phyloP scores from a whole-genome alignment of 1,140 invertebrate species.

The Drosophila novamexicana region DNA sequence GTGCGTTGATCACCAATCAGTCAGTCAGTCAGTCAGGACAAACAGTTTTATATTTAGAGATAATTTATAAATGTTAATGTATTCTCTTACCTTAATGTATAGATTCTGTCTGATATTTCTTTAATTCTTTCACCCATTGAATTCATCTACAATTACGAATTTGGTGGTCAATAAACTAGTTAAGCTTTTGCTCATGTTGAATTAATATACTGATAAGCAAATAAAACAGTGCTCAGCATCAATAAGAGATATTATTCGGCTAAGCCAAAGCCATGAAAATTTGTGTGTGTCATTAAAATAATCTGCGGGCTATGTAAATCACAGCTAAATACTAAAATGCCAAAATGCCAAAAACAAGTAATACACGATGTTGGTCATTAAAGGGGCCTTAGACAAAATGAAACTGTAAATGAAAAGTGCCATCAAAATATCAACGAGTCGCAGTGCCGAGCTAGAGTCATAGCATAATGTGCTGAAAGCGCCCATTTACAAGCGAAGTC shows the following conservation, averaged over 20 bases:
- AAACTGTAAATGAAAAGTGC: conserved; percentile 50
- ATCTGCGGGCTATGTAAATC: conserved; percentile 39
- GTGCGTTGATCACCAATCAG: too few relatives aligned
- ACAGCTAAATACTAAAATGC: conserved; percentile 12
- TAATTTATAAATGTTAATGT: too few relatives aligned
- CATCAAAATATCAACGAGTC: conserved; percentile 62
- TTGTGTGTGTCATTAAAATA: conserved; percentile 32
- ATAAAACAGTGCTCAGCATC: conserved; percentile 1
- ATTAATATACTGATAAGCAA: conserved; percentile 14
- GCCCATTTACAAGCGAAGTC: conserved; percentile 56
- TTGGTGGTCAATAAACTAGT: conserved; percentile 3
- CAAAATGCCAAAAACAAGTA: conserved; percentile 16
- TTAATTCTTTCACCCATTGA: background rate
- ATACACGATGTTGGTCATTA: conserved; percentile 39
- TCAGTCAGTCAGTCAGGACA: too few relatives aligned
- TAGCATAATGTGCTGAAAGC: conserved; percentile 69
- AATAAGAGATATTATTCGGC: conserved; percentile 18
- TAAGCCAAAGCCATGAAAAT: conserved; percentile 17
- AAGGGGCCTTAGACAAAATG: conserved; percentile 29
- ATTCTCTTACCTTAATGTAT: too few relatives aligned
- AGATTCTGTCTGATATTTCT: background rate
- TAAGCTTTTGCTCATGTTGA: conserved; percentile 8
- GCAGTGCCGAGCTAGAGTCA: background rate
- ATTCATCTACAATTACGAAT: background rate
- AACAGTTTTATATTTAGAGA: too few relatives aligned